phyloP scores from a whole-genome alignment of 2,888 invertebrate genomes.

The Zaprionus bogoriensis region DNA sequence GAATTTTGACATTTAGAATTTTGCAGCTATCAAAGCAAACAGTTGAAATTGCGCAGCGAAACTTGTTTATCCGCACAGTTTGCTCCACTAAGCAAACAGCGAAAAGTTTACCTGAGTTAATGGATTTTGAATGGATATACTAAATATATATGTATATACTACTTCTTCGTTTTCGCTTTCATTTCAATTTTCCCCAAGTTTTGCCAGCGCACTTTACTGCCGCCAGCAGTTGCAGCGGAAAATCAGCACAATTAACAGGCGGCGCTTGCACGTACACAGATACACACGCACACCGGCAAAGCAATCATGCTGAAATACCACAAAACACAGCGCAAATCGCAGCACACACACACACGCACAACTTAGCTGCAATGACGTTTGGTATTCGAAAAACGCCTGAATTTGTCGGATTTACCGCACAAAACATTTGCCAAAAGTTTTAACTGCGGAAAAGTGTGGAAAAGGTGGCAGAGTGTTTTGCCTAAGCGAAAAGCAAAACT shows the following conservation, averaged over 20 bases:
- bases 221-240: slow-evolving; percentile 25
- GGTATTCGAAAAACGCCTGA: slow-evolving; percentile 18
- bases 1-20: too few species aligned
- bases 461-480: slow-evolving; percentile 48
- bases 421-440: slow-evolving; percentile 24
- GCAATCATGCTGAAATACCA: slow-evolving; percentile 65
- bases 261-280: background rate
- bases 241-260: slow-evolving; percentile 47
- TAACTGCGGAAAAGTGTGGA: slow-evolving; percentile 33
- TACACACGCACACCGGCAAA: slow-evolving; percentile 28
- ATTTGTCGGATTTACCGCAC: slow-evolving; percentile 14
- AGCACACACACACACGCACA: slow-evolving; percentile 17
- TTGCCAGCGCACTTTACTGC: slow-evolving; percentile 25
- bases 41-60: too few species aligned
- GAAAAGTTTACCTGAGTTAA: background rate
- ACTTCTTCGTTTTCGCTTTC: slow-evolving; percentile 24
- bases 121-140: background rate
- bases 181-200: background rate
- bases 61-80: background rate
- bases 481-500: slow-evolving; percentile 21
- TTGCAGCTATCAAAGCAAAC: too few species aligned
- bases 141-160: background rate
- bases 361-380: slow-evolving; percentile 11
- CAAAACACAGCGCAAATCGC: slow-evolving; percentile 58
- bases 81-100: background rate